A percentile compares a stretch with the other conserved stretches of the same genome.
Conservation (phyloP, 1,140 invertebrate species). For the Drosophila busckii region DNA sequence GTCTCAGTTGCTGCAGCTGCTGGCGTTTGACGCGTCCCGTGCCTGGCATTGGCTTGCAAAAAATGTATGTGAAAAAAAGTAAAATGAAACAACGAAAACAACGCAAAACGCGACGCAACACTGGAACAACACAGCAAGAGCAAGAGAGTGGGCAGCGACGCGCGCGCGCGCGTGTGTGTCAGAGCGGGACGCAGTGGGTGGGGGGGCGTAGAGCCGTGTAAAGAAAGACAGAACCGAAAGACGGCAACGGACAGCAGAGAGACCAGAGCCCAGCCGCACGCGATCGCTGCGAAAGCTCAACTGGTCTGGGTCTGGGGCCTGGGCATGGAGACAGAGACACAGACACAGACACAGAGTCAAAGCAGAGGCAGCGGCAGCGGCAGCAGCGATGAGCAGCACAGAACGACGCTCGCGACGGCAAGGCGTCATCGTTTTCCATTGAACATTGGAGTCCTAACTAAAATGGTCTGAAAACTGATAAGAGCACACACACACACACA, state of each 20-base stretch:
- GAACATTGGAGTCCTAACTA: constrained; percentile 29
- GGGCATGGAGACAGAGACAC: constrained; percentile 33
- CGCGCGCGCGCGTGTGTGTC: no score
- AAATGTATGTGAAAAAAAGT: neutral
- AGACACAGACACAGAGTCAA: constrained; percentile 36
- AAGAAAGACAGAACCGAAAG: constrained; percentile 12
- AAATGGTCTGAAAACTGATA: constrained; percentile 23
- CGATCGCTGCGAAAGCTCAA: constrained; percentile 75
- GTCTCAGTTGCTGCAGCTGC: constrained; percentile 17
- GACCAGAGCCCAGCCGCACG: constrained; percentile 64
- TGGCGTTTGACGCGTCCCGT: constrained; percentile 20
- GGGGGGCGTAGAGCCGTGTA: no score
- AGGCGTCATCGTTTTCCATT: neutral
- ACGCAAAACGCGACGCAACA: constrained; percentile 11
- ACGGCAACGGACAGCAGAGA: constrained; percentile 1
- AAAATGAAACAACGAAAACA: neutral
- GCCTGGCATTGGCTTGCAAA: constrained; percentile 31
- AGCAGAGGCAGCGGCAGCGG: constrained; percentile 15
- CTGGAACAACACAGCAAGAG: constrained; percentile 4
- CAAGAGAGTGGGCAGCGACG: neutral
- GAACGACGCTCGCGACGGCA: constrained; percentile 17
- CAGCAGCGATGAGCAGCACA: constrained; percentile 6
- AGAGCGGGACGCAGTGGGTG: no score
- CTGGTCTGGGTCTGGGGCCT: constrained; percentile 48
- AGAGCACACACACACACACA: constrained; percentile 1